Evolutionary conservation across 2,113 vertebrate genomes (phyloP).

Genomic region (Opisthocomus hoazin): DNA sequence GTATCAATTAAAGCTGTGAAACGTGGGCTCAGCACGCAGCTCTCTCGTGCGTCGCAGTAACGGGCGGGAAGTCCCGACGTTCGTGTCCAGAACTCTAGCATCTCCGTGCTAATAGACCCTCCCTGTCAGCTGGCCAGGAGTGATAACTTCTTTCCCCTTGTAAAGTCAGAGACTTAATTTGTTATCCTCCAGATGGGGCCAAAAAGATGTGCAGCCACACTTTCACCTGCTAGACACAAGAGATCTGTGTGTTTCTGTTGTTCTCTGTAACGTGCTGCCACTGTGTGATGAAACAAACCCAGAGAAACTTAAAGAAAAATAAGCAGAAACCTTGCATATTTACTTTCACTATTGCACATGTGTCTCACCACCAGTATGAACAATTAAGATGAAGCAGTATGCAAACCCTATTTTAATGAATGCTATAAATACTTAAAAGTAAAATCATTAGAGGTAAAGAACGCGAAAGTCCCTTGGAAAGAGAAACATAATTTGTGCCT

Average conservation of each 20-base stretch:
- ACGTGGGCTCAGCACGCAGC: background rate
- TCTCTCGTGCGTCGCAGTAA: background rate
- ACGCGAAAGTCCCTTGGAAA: background rate
- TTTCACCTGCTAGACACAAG: background rate
- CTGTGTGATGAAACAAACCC: background rate
- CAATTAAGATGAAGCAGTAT: background rate
- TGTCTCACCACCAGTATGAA: background rate
- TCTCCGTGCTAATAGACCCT: background rate
- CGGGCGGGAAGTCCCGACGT: background rate
- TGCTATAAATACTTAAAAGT: slow-evolving; percentile 12
- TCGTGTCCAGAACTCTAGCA: background rate
- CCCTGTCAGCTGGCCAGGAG: background rate
- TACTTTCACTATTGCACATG: background rate
- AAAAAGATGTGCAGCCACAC: background rate
- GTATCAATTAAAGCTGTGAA: slow-evolving; percentile 46
- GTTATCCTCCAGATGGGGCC: slow-evolving; percentile 2
- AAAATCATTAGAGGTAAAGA: background rate
- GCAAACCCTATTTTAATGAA: background rate
- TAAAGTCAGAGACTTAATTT: slow-evolving; percentile 16
- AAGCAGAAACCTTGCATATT: background rate
- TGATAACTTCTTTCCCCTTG: slow-evolving; percentile 10
- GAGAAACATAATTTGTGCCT: background rate
- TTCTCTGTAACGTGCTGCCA: background rate
- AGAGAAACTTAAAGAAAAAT: background rate
- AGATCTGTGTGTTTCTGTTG: background rate